phyloP scores from a whole-genome alignment of 2,113 vertebrate genomes.

The Hucho hucho region DNA sequence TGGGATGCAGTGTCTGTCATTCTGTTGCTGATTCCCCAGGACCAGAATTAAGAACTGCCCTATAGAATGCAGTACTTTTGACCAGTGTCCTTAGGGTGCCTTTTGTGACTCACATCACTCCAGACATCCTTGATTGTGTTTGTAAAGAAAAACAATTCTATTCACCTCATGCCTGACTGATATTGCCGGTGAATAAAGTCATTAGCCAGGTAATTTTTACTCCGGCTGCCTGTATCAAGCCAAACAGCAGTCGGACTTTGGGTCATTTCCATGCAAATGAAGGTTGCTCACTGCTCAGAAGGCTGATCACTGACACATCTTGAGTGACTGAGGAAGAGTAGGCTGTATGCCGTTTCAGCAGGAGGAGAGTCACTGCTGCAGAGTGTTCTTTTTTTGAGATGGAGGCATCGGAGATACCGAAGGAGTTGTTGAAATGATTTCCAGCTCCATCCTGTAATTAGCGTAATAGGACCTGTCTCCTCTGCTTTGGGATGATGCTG shows the following conservation, averaged over 20 bases:
- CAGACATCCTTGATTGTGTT: neutral
- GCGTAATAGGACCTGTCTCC: neutral
- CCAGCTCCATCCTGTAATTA: slow-evolving; percentile 1
- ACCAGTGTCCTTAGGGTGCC: too few relatives aligned
- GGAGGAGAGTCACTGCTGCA: neutral
- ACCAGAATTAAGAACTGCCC: too few relatives aligned
- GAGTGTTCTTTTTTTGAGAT: neutral
- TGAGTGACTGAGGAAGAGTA: neutral
- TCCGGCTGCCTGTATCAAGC: neutral
- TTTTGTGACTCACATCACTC: too few relatives aligned
- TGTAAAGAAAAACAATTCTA: neutral
- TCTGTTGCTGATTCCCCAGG: too few relatives aligned
- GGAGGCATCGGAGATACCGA: neutral
- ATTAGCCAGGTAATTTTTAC: neutral
- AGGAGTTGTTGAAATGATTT: neutral
- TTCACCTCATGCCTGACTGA: neutral
- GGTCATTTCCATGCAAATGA: neutral
- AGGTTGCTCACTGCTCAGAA: neutral
- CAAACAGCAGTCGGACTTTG: neutral
- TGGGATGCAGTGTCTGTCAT: too few relatives aligned
- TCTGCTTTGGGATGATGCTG: too few relatives aligned
- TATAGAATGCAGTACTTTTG: too few relatives aligned
- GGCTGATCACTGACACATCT: too few relatives aligned
- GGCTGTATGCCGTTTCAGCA: neutral
- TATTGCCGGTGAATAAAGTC: neutral